Percentiles rank a stretch among this genome's conserved stretches.
These are phyloP conservation scores for Paramormyrops hopkinsi DNA, from an alignment of 2,797 vertebrate species.

Conservation along the genomic window DNA sequence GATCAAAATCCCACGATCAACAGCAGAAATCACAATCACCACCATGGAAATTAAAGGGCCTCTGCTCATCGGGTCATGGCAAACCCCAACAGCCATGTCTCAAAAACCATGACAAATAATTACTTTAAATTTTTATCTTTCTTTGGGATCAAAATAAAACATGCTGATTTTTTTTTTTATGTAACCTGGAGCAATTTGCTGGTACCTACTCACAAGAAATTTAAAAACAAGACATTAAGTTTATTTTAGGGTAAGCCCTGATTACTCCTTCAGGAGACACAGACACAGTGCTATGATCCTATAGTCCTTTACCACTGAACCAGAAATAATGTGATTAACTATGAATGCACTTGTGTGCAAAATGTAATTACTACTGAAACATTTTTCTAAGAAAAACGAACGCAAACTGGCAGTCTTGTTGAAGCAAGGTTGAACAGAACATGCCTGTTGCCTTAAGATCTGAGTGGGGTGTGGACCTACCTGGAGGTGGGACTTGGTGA, in stretches of 20 bases:
- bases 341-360: background rate
- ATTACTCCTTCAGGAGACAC: background rate
- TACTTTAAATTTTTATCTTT: background rate
- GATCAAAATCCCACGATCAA: background rate
- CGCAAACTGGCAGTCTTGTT: background rate
- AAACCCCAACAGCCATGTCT: background rate
- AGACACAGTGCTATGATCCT: background rate
- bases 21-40: background rate
- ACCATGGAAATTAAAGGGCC: background rate
- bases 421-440: background rate
- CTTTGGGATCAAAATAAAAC: background rate
- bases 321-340: background rate
- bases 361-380: background rate
- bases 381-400: background rate
- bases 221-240: background rate
- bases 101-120: background rate
- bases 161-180: background rate
- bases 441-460: background rate
- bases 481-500: conserved; percentile 97
- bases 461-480: conserved; percentile 46
- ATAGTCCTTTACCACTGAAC: background rate
- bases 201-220: background rate
- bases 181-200: background rate
- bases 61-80: background rate
- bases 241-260: background rate